These are phyloP conservation scores for Ophion ventricosus DNA, from an alignment of 2,888 invertebrate genomes.

Conservation along the genomic window DNA sequence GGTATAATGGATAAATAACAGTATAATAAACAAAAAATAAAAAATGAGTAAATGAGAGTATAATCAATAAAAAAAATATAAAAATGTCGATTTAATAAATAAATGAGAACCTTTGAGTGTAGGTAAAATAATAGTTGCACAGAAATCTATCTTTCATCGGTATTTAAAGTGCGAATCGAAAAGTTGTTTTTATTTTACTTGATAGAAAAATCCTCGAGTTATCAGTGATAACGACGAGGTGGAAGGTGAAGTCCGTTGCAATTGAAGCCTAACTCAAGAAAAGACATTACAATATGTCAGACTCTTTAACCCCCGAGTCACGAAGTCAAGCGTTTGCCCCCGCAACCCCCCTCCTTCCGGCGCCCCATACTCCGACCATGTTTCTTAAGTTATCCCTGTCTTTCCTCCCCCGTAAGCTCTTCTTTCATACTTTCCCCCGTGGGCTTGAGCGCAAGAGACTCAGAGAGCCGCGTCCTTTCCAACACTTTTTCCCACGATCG, in stretches of 20 bases:
- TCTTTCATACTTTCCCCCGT: slow-evolving; percentile 29
- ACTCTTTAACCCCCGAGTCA: slow-evolving; percentile 50
- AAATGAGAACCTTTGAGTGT: too few species aligned
- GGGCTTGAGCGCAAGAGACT: slow-evolving; percentile 30
- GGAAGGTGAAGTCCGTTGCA: slow-evolving; percentile 4
- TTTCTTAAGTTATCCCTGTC: slow-evolving; percentile 48
- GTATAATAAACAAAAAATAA: too few species aligned
- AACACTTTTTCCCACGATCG: slow-evolving; percentile 47
- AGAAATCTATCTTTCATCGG: too few species aligned
- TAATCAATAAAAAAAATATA: too few species aligned
- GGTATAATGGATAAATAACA: too few species aligned
- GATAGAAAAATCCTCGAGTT: slow-evolving; percentile 28
- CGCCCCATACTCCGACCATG: not conserved
- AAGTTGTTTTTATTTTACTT: slow-evolving; percentile 24
- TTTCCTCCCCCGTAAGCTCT: not conserved
- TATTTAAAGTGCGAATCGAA: not conserved
- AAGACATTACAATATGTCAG: slow-evolving; percentile 44
- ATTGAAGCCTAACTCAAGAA: slow-evolving; percentile 22
- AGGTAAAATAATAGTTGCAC: too few species aligned
- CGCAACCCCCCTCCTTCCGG: not conserved
- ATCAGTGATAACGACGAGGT: slow-evolving; percentile 28
- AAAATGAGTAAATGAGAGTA: too few species aligned
- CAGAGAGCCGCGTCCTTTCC: slow-evolving; percentile 18
- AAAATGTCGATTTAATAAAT: too few species aligned
- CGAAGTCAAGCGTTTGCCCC: slow-evolving; percentile 37